These are phyloP conservation scores for Drosophila albomicans DNA, from an alignment of 1,140 invertebrate species.

Conservation along the genomic window DNA sequence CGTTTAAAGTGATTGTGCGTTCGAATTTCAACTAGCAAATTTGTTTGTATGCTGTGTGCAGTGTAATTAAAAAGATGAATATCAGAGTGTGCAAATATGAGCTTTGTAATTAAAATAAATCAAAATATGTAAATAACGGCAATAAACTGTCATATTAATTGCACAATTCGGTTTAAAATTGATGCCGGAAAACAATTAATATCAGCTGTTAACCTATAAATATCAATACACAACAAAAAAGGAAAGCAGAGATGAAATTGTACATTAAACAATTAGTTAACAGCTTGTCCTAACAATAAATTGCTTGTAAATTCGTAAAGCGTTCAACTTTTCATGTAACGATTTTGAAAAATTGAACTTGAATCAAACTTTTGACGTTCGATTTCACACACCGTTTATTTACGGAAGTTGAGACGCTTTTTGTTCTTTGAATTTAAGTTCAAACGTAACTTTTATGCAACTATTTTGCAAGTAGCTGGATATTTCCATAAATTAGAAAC, in stretches of 20 bases:
- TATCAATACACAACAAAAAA: no score
- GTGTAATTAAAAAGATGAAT: conserved; percentile 39
- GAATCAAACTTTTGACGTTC: background rate
- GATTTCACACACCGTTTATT: no score
- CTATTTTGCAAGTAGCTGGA: background rate
- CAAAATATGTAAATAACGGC: conserved; percentile 32
- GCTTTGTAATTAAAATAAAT: conserved; percentile 39
- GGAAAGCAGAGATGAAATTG: background rate
- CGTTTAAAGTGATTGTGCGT: background rate
- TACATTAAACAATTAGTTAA: background rate
- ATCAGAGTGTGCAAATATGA: conserved; percentile 4
- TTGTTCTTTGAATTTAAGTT: background rate
- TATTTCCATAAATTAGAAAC: background rate
- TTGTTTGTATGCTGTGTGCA: background rate
- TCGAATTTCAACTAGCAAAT: background rate
- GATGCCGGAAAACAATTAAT: background rate
- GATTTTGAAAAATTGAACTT: background rate
- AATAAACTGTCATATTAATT: conserved; percentile 59
- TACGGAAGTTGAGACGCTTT: background rate
- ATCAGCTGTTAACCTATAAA: conserved; percentile 1
- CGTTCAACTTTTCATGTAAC: background rate
- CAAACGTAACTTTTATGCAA: background rate
- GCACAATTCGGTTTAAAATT: background rate
- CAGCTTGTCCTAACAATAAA: background rate
- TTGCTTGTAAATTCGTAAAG: no score